Base-by-base conservation (phyloP, 2,113 vertebrate genomes). In the Lophochroa leadbeateri region DNA sequence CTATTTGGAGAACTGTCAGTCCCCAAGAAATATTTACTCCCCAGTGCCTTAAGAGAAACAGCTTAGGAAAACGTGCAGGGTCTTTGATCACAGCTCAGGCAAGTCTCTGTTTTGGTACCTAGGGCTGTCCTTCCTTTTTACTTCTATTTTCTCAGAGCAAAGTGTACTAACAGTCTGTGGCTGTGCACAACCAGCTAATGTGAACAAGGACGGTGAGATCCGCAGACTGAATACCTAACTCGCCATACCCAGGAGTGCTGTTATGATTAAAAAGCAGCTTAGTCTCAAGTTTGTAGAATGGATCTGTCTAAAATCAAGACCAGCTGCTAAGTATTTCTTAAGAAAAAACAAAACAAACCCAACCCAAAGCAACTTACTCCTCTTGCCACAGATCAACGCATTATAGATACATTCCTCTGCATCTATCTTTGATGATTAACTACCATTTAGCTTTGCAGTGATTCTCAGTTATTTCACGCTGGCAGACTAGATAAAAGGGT, bases 351-450 rank as follows among this genome's bases (percentile, higher is more conserved):
- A 15, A 31, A 17, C 21, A 16, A 4, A 47, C 13, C 65, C n/a
- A 39, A 23, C 2, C 21, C 20, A 50, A 46, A 14, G 0, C 16
- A 47, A 47, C 25, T 81, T 63, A n/a, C 27, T 46, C 60, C 50
- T 63, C 15, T 9, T 15, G 2, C 17, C 21, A n/a, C 27, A 68
- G 60, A 95, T 68, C 72, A 83, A 65, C 76, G 80, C 61, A 93
- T 86, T 92, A 88, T 53, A 86, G 82, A 94, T 81, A 83, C 9
- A 69, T 82, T 89, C 69, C 28, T 91, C 88, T 39, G 49, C 47
- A 53, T 92, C 23, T 33, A 2, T 46, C 57, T 95, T 90, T 33
- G 93, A 93, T 91, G 65, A 76, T 93, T 93, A 89, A 96, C 84
- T 52, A 58, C 21, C 10, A 15, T 84, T 86, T 81, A 78, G 61